phyloP scores from a whole-genome alignment of 2,888 invertebrate genomes.

The Kryphioiulus occultus region DNA sequence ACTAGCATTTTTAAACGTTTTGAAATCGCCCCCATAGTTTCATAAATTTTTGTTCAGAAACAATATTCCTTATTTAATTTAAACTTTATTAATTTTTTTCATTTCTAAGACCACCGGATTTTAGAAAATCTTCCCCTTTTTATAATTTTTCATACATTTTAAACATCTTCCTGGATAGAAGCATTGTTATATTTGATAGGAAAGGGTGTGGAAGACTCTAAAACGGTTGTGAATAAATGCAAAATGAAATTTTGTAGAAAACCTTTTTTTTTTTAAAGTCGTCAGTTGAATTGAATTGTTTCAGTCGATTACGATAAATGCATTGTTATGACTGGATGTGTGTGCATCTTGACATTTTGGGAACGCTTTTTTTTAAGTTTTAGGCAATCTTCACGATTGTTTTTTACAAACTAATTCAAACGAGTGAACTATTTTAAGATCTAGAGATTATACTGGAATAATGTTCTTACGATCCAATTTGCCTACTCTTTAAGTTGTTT shows the following conservation, averaged over 20 bases:
- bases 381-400: background rate
- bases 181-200: background rate
- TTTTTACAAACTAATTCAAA: background rate
- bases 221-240: constrained; percentile 19
- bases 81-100: background rate
- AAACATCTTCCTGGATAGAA: background rate
- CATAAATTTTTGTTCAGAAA: background rate
- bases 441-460: background rate
- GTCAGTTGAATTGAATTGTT: background rate
- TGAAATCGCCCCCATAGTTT: background rate
- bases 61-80: background rate
- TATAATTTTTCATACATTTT: background rate
- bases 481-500: too few relatives aligned
- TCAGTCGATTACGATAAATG: background rate
- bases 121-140: background rate
- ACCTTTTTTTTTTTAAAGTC: background rate
- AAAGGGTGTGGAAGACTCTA: background rate
- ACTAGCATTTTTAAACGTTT: background rate
- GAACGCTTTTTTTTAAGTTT: background rate
- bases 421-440: background rate
- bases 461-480: background rate
- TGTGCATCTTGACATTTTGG: background rate
- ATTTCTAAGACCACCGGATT: background rate
- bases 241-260: background rate
- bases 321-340: background rate